Conservation (phyloP, 2,888 invertebrate species). For the Apamea monoglypha region DNA sequence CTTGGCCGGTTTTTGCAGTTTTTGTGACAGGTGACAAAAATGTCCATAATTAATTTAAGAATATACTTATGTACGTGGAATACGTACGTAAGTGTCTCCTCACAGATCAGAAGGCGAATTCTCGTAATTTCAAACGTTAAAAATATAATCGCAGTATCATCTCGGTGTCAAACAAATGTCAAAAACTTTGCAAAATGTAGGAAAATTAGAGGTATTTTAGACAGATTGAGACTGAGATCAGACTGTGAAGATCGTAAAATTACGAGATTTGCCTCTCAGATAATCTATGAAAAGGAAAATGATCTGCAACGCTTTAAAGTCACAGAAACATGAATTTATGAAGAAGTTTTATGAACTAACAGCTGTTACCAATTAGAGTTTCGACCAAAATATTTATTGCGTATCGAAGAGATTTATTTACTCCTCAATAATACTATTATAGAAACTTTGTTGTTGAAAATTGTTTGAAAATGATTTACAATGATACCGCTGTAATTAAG, state of each 20-base stretch:
- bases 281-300: not conserved
- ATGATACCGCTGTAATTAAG: slow-evolving; percentile 20
- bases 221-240: too few species aligned
- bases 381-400: slow-evolving; percentile 21
- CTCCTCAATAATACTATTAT: slow-evolving; percentile 1
- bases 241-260: too few species aligned
- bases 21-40: not conserved
- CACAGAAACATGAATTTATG: not conserved
- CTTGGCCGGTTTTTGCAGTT: not conserved
- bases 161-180: too few species aligned
- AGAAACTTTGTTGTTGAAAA: slow-evolving; percentile 18
- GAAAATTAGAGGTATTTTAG: too few species aligned
- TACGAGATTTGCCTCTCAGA: not conserved
- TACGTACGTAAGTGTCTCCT: not conserved
- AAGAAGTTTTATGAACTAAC: slow-evolving; percentile 20
- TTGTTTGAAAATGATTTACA: slow-evolving; percentile 38
- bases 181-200: too few species aligned
- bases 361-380: slow-evolving; percentile 21
- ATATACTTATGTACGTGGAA: not conserved
- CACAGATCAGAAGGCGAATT: too few species aligned
- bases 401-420: slow-evolving; percentile 13
- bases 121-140: too few species aligned
- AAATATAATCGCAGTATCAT: too few species aligned
- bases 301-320: not conserved
- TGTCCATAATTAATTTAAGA: not conserved